Evolutionary conservation across 2,113 vertebrate genomes (phyloP), one percentile per base, ranked within the genome.

Genomic region (Hucho hucho): DNA sequence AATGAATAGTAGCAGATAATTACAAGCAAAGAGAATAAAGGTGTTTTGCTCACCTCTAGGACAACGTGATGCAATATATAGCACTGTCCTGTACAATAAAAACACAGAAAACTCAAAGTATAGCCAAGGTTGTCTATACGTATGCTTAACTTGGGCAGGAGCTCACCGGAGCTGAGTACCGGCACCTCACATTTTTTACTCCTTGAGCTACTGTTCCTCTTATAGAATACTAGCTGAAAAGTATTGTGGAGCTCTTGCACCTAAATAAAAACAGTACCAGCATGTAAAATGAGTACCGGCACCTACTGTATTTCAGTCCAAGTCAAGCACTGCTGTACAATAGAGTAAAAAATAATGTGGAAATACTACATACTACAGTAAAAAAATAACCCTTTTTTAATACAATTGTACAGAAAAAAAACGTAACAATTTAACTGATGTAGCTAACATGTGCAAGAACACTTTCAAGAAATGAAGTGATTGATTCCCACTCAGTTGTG

Each of bases 351-450:
- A 28, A 83, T 6, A 46, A 79, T 69, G 72, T 53, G 75, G 43
- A 80, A 81, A 85, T 72, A 79, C 63, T 84, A 80, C 71, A 63
- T 12, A 53, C 47, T 73, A 72, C 77, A 43, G 58, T 87, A 81
- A 14, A 81, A 90, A 89, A 87, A 87, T 76, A 88, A 74, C 75
- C 69, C 63, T 79, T 80, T 80, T 79, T 24, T 61, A 74, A 84
- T 70, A 81, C 22, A 81, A 75, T 71, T 78, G 80, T 86, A 88
- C 69, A 84, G 37, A 20, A 59, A 47, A 13, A 70, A 73, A 76
- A n/a, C 7, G 47, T 64, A 63, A 6, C 29, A 67, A 14, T n/a
- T 32, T 14, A 67, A 61, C 65, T 32, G 28, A 32, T 67, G 29
- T 37, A 29, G 37, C 37, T 43, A 43, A 67, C 28, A 74, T 75